phyloP scores from a whole-genome alignment of 2,113 vertebrate genomes.

The Gorsachius goisagi region DNA sequence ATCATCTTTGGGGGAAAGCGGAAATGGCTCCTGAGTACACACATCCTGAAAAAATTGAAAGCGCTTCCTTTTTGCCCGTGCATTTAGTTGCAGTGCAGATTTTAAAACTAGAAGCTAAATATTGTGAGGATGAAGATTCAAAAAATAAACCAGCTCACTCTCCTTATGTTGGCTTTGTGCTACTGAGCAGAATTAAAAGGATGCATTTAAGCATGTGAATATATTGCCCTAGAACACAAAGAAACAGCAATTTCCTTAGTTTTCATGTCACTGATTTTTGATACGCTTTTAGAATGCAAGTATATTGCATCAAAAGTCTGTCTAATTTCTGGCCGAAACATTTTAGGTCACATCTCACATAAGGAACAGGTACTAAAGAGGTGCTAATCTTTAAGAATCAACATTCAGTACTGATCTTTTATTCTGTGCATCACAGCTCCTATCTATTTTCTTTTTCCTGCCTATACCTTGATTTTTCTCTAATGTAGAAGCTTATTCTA shows the following conservation, averaged over 20 bases:
- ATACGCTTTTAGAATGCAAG: background rate
- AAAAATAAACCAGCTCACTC: background rate
- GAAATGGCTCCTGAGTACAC: background rate
- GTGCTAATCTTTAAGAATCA: background rate
- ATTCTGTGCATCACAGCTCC: background rate
- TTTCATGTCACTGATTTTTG: background rate
- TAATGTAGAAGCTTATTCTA: background rate
- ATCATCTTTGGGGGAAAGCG: background rate
- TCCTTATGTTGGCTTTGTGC: background rate
- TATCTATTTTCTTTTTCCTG: background rate
- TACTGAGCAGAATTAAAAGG: background rate
- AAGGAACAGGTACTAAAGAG: background rate
- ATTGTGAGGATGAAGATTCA: background rate
- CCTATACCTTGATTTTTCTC: background rate
- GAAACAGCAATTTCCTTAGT: background rate
- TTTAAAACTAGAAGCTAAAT: background rate
- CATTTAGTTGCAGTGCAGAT: background rate
- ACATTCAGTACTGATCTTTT: background rate
- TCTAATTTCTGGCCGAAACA: background rate
- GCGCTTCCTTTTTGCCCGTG: background rate
- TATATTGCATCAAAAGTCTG: background rate
- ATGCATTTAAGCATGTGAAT: background rate
- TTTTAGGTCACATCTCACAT: background rate
- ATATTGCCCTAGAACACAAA: background rate
- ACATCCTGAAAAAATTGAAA: background rate